Percentiles rank a stretch among this genome's conserved stretches.
Evolutionary conservation across 2,113 vertebrate species (phyloP).

Genomic region (Empidonax alnorum): DNA sequence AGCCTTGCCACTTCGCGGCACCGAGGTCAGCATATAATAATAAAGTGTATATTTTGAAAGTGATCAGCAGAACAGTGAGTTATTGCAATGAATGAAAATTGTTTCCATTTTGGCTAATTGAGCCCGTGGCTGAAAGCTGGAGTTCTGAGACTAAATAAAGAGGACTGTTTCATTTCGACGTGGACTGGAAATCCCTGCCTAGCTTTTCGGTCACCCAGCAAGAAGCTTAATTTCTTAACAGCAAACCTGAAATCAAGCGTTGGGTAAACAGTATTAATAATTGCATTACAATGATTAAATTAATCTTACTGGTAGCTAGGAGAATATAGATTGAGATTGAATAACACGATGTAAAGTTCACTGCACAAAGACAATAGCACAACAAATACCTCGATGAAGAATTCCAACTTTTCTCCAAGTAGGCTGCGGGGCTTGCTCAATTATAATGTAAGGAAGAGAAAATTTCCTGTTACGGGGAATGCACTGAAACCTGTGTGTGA

Average conservation of each 20-base stretch:
- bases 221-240: constrained; percentile 85
- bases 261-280: constrained; percentile 88
- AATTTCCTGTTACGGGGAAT: constrained; percentile 63
- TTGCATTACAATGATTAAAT: constrained; percentile 88
- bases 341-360: constrained; percentile 80
- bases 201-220: constrained; percentile 72
- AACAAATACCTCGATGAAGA: constrained; percentile 75
- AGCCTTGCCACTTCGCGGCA: constrained; percentile 80
- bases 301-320: constrained; percentile 83
- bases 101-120: constrained; percentile 95
- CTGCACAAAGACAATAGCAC: constrained; percentile 85
- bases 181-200: constrained; percentile 72
- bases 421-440: constrained; percentile 57
- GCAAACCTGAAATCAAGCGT: constrained; percentile 84
- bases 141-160: constrained; percentile 80
- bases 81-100: constrained; percentile 91
- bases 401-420: constrained; percentile 78
- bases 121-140: constrained; percentile 79
- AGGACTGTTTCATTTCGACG: constrained; percentile 77
- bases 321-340: constrained; percentile 77
- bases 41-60: constrained; percentile 88
- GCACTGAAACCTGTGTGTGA: background rate
- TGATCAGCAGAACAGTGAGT: constrained; percentile 86
- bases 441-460: constrained; percentile 67
- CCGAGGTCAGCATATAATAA: constrained; percentile 84